Percentiles rank a stretch among this genome's conserved stretches.
These are phyloP conservation scores for Henricia sp. DNA, from an alignment of 53 echinoderm and acorn worm genomes.

Conservation along the genomic window DNA sequence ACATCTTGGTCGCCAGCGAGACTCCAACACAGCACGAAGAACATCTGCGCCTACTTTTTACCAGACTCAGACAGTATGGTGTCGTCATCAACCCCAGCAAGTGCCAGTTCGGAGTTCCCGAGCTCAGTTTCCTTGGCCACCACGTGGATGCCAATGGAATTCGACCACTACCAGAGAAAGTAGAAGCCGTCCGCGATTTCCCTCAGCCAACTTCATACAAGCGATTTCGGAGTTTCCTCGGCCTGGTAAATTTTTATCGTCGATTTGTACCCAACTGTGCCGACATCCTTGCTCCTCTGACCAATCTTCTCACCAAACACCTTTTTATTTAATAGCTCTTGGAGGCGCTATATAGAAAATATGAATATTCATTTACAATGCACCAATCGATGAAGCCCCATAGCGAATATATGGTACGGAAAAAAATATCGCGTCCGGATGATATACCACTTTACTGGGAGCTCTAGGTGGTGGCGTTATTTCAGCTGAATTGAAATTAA, in stretches of 20 bases:
- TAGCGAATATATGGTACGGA: too few species aligned
- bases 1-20: conserved; percentile 4
- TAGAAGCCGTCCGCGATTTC: conserved; percentile 46
- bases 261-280: conserved; percentile 49
- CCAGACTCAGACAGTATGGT: conserved; percentile 41
- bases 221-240: conserved; percentile 38
- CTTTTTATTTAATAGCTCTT: too few species aligned
- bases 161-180: conserved; percentile 47
- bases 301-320: conserved; percentile 32
- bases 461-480: too few species aligned
- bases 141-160: conserved; percentile 33
- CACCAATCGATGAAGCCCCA: too few species aligned
- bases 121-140: conserved; percentile 38
- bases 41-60: conserved; percentile 8
- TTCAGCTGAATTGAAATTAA: too few species aligned
- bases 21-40: neutral
- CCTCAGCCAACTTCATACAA: conserved; percentile 42
- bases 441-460: too few species aligned
- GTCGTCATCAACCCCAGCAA: conserved; percentile 43
- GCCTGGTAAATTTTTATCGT: conserved; percentile 52
- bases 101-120: neutral
- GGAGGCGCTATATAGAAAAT: too few species aligned
- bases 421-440: too few species aligned
- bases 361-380: too few species aligned
- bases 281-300: conserved; percentile 24